These are phyloP conservation scores for Drosophila persimilis DNA, from an alignment of 1,140 invertebrate species.

Conservation along the genomic window DNA sequence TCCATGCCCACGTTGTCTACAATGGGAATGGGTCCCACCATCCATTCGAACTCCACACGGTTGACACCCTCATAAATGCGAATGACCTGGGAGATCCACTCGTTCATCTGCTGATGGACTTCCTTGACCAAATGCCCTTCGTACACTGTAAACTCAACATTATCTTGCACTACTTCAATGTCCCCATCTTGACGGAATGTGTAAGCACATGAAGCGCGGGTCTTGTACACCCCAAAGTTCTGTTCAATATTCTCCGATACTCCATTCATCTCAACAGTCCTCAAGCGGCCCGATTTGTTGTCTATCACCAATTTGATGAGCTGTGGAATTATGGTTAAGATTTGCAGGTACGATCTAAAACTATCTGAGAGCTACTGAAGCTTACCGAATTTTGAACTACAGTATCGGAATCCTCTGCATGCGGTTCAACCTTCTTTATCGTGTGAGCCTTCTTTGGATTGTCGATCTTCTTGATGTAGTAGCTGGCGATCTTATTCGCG, in stretches of 20 bases:
- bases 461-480: conserved; percentile 33
- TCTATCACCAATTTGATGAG: conserved; percentile 47
- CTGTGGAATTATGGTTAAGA: conserved; percentile 3
- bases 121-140: conserved; percentile 91
- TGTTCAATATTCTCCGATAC: conserved; percentile 84
- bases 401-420: conserved; percentile 18
- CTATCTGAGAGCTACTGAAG: background rate
- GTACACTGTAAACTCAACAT: conserved; percentile 82
- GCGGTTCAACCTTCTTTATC: background rate
- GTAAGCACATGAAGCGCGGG: conserved; percentile 92
- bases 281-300: conserved; percentile 83
- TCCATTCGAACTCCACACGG: conserved; percentile 94
- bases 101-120: conserved; percentile 89
- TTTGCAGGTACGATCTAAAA: no score
- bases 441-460: background rate
- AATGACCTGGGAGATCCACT: conserved; percentile 93
- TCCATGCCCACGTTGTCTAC: conserved; percentile 91
- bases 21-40: conserved; percentile 96
- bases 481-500: conserved; percentile 54
- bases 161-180: conserved; percentile 82
- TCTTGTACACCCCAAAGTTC: conserved; percentile 90
- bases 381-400: conserved; percentile 58
- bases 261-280: conserved; percentile 84
- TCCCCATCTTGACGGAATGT: conserved; percentile 90
- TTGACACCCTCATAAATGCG: conserved; percentile 88